phyloP scores from a whole-genome alignment of 2,113 vertebrate species.

The Periophthalmodon schlosseri region DNA sequence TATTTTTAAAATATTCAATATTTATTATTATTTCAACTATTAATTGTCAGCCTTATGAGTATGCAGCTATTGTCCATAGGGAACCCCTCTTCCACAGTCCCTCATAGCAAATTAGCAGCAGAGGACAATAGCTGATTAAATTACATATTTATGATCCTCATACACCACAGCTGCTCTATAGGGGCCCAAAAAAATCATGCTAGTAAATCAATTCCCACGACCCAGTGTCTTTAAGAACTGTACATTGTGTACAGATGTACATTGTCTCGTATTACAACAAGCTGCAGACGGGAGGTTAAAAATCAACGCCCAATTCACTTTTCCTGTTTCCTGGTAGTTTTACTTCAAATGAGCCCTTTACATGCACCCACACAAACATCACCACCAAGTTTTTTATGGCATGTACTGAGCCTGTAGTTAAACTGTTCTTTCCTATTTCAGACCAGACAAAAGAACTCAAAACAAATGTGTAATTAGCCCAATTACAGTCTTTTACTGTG shows the following conservation, averaged over 20 bases:
- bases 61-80: background rate
- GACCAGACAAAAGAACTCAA: conserved; percentile 3
- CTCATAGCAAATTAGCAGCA: background rate
- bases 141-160: too few species aligned
- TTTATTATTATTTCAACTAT: too few species aligned
- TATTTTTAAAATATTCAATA: background rate
- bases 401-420: background rate
- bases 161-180: too few species aligned
- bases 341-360: background rate
- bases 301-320: background rate
- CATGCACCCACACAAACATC: too few species aligned
- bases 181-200: too few species aligned
- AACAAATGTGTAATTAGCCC: conserved; percentile 28
- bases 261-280: background rate
- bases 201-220: conserved; percentile 11
- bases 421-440: background rate
- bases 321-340: background rate
- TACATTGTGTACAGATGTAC: background rate
- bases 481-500: conserved; percentile 1
- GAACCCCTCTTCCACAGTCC: background rate
- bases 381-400: too few species aligned
- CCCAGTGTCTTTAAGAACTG: background rate
- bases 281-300: background rate
- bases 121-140: background rate
- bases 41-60: background rate